phyloP scores from a whole-genome alignment of 2,888 invertebrate species.

The Clunio marinus region DNA sequence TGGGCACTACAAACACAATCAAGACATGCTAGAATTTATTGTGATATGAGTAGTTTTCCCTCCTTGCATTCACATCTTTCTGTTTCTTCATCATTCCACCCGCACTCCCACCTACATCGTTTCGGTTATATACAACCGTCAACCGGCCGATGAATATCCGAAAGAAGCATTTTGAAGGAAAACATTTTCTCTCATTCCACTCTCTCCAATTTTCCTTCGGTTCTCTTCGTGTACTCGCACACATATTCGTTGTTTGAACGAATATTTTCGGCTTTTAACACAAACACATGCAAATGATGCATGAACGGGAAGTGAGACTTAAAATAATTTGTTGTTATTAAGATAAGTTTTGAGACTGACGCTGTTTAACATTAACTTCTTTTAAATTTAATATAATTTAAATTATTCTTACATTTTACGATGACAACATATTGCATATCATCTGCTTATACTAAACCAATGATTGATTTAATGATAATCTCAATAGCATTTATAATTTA shows the following conservation, averaged over 20 bases:
- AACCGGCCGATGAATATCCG: slow-evolving; percentile 13
- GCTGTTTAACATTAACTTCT: no score
- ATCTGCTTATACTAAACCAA: no score
- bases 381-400: no score
- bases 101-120: not conserved
- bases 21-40: not conserved
- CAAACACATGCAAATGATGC: not conserved
- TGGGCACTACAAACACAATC: slow-evolving; percentile 7
- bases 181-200: not conserved
- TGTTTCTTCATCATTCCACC: not conserved
- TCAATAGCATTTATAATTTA: no score
- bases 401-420: no score
- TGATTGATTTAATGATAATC: no score
- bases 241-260: not conserved
- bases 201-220: slow-evolving; percentile 11
- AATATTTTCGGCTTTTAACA: not conserved
- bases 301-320: no score
- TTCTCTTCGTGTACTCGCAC: not conserved
- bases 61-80: slow-evolving; percentile 7
- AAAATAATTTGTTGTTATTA: no score
- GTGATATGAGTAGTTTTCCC: slow-evolving; percentile 24
- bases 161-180: slow-evolving; percentile 13
- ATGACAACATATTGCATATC: no score
- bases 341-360: no score
- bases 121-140: not conserved